Percentiles rank a stretch among this genome's conserved stretches.
Evolutionary conservation across 1,140 invertebrate species (phyloP).

Genomic region (Acromyrmex charruanus): DNA sequence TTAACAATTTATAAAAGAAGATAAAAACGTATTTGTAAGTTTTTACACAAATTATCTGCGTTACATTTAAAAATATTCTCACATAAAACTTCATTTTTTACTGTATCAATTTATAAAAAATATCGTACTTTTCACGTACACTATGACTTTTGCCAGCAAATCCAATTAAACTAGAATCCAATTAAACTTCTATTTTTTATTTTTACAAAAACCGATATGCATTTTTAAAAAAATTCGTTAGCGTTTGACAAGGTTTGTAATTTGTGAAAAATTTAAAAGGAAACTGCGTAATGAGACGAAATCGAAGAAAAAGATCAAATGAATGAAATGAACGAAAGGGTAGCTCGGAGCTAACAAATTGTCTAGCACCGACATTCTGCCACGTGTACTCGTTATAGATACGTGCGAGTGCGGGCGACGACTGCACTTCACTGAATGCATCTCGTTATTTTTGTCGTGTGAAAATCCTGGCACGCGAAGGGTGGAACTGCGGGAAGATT

Average conservation of each 20-base stretch:
- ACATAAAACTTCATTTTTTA: neutral
- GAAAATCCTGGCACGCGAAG: constrained; percentile 19
- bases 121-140: neutral
- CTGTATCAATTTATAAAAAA: neutral
- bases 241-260: constrained; percentile 19
- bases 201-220: neutral
- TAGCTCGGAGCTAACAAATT: constrained; percentile 35
- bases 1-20: constrained; percentile 4
- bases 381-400: constrained; percentile 44
- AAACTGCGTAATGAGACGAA: constrained; percentile 5
- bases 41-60: neutral
- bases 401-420: neutral
- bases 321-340: constrained; percentile 58
- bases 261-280: constrained; percentile 9
- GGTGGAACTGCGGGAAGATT: neutral
- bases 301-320: constrained; percentile 27
- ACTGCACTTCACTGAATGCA: constrained; percentile 15
- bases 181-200: constrained; percentile 31
- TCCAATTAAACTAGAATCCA: constrained; percentile 12
- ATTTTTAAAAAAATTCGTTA: neutral
- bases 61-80: constrained; percentile 1
- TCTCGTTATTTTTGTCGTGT: constrained; percentile 61
- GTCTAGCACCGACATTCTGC: constrained; percentile 28
- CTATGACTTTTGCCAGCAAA: neutral
- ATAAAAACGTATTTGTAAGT: neutral